Evolutionary conservation across 2,113 vertebrate genomes (phyloP), one percentile per base, ranked within the genome.

Genomic region (Alligator sinensis): DNA sequence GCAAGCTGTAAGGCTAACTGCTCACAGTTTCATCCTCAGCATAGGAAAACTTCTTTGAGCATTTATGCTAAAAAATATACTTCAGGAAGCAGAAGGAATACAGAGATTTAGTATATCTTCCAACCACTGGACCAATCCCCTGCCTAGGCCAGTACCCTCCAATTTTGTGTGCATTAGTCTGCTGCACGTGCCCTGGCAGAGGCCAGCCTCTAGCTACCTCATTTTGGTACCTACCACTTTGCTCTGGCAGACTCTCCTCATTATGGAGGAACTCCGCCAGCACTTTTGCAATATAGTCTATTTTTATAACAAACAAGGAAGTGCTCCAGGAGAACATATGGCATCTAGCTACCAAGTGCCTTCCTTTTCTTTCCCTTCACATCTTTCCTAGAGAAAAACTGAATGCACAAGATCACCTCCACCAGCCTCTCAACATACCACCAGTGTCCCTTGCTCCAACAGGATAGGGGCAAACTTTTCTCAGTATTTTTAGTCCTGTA

Each of bases 151-250:
- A 94, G 79, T 59, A 38, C 21, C 1, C 4, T 28, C 16, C 22
- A 0, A n/a, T 47, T 47, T 47, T 47, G 47, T 80, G 82, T 7
- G 47, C 58, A 16, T 28, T 14, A 16, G 72, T 74, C 81, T 70
- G 79, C 54, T 6, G 4, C 1, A 0, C 1, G 14, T 3, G 11
- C 0, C 0, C 47, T 30, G 77, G 84, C 21, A 84, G 82, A 77
- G 72, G 62, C 0, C 34, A 47, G 47, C 47, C 47, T 47, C 47
- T 47, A 47, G 72, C 11, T 25, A 34, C 24, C 9, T 61, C 1
- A 3, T 77, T 10, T 34, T 12, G 74, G 59, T 0, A 5, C 12
- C 4, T 22, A 19, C 1, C 3, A 78, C 27, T 6, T 60, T 87
- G 66, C 62, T 3, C 16, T 0, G 28, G 58, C 4, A 24, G 10